Base-by-base conservation (phyloP, 2,797 vertebrate genomes). In the Catostomus latipinnis region DNA sequence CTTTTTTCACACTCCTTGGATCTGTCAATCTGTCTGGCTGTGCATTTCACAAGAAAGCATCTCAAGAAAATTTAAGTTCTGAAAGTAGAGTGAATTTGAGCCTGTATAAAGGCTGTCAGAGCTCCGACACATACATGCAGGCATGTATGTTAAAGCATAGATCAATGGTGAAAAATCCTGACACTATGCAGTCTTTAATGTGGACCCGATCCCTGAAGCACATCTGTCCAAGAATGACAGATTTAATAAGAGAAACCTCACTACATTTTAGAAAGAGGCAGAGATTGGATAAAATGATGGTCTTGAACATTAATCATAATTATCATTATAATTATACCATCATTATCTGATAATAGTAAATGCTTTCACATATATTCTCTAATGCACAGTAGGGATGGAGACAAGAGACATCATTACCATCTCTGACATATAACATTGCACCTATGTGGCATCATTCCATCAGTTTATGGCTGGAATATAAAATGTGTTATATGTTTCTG, bases 151-250 rank as follows among this genome's bases (percentile, higher is more conserved):
- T 69, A 81, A 80, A 74, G 10, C 46, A 56, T 34, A 74, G 78
- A 75, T 81, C 67, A 85, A 76, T 78, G 83, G 34, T 48, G 63
- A 70, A 66, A 54, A 48, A 53, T 43, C 52, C 67, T 70, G 66
- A 70, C 66, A 61, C 58, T 16, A 70, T 69, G 56, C 56, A 61
- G 65, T 67, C 70, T 74, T 83, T 83, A 85, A 81, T 82, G 81
- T 81, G 70, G 58, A 16, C 58, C 74, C 13, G 13, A 71, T 82
- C 78, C 79, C 66, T 67, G 22, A 65, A 79, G 77, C 78, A 65
- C 65, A 62, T 11, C 74, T 56, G 81, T 78, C 78, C 53, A 46
- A 68, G 45, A 71, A 68, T 81, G 74, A 82, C 74, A 61, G 60
- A 45, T 56, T 74, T 69, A 6, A 43, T 80, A 46, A 52, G 63